Evolutionary conservation across 2,113 vertebrate species (phyloP), one percentile per base, ranked within the genome.

Genomic region (Leiothrix lutea): DNA sequence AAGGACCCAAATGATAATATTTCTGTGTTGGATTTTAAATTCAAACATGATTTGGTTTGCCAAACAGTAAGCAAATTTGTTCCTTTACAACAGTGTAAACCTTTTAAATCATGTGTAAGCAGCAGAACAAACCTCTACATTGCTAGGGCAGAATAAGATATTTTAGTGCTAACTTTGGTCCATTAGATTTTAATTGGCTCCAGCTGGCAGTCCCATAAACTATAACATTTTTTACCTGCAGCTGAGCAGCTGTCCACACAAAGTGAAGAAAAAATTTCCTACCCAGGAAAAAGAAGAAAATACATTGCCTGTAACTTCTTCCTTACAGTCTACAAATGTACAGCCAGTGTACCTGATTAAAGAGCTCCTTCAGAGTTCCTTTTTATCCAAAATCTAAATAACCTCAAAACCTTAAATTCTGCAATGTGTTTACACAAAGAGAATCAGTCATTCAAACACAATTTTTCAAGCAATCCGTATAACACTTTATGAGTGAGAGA

Each of bases 131-230:
- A 84, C 36, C 36, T 45, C 40, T 61, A 40, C 31, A 62, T 40
- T 84, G 40, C 53, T 62, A 64, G 45, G 47, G 47, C 67, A 95
- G 67, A 94, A 74, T 48, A 86, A 74, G 64, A 33, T 86, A 86
- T 67, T 93, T 93, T 90, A 92, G 86, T 92, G 67, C 86, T 61
- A 94, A 21, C 51, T 57, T 75, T 88, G 90, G 86, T 65, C 95
- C 88, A 81, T 94, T 90, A 92, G 92, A 88, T 79, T 96, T 93
- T 97, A 96, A 96, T 90, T 95, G 85, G 69, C 80, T 96, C 88
- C 93, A 97, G 92, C 82, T 96, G 93, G 90, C 53, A 94, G 72
- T 56, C 82, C 80, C 86, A 94, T 71, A 93, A 96, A 93, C 64
- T 66, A 11, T 35, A 90, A 78, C 25, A 35, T 65, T 92, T 92